These are phyloP conservation scores for Lophochroa leadbeateri DNA, from an alignment of 2,113 vertebrate genomes.

Conservation along the genomic window DNA sequence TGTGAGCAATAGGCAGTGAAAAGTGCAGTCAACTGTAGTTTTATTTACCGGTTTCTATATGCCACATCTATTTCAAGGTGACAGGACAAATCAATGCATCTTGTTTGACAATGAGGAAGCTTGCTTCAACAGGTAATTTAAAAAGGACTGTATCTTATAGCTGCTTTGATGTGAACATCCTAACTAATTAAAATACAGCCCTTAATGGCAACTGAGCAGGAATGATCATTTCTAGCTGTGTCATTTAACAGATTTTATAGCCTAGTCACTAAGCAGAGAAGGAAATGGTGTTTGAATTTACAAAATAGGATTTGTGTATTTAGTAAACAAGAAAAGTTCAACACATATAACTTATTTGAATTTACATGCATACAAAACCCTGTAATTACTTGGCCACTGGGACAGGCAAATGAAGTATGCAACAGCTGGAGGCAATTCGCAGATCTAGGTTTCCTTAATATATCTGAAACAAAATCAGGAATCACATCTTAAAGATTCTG, in stretches of 20 bases:
- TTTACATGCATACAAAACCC: not conserved
- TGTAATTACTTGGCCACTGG: not conserved
- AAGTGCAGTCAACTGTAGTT: not conserved
- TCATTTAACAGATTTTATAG: slow-evolving; percentile 5
- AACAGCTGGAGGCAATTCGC: not conserved
- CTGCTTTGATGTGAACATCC: slow-evolving; percentile 1
- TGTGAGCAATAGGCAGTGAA: not conserved
- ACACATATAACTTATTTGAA: not conserved
- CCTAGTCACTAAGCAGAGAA: slow-evolving; percentile 2
- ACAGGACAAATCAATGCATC: not conserved
- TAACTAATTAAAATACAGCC: not conserved
- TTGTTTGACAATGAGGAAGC: not conserved
- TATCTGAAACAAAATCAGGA: not conserved
- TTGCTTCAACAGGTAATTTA: not conserved
- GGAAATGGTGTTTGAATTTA: not conserved
- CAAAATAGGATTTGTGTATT: not conserved
- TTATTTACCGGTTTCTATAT: not conserved
- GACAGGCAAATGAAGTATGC: not conserved
- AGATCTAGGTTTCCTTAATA: not conserved
- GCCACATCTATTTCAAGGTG: not conserved
- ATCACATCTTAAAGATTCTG: not conserved
- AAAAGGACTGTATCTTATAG: not conserved
- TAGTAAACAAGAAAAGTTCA: not conserved
- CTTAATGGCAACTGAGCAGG: not conserved
- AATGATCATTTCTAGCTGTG: not conserved